Base-by-base conservation (phyloP, 2,797 vertebrate genomes). In the Myotis pilosus region DNA sequence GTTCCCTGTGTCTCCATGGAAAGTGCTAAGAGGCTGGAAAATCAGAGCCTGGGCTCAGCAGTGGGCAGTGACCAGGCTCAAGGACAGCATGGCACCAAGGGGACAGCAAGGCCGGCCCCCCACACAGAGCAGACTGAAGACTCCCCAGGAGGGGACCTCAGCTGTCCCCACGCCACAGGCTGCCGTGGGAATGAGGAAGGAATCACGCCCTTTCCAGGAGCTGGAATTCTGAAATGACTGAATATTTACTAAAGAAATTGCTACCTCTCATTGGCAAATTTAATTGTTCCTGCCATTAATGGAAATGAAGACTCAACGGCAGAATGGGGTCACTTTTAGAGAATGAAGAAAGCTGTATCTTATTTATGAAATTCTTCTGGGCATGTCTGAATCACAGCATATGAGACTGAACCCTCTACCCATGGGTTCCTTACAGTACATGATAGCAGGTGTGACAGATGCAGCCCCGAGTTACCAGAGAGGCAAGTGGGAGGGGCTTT, bases 61-160 rank as follows among this genome's bases (percentile, higher is more conserved):
- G 19, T 8, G 6, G 4, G 2, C 20, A 47, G 11, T 3, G 16
- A 41, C 23, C 16, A 92, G 11, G 11, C 3, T 11, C 71, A 60
- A 16, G 23, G 7, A 5, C 9, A 0, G 5, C 8, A 1, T 0
- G 33, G 12, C 12, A 15, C 30, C 57, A n/a, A 3, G 10, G 6
- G 9, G 19, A 22, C 64, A 36, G 36, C 1, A 0, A n/a, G 51
- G 17, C 22, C 41, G 0, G 4, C 7, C 62, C 51, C n/a, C 12
- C 3, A 25, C 3, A 3, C 41, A 28, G 5, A 33, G 49, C 28
- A 23, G 11, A 13, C 51, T 0, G 0, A 74, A 78, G 75, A 44
- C 4, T 3, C 64, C 10, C 74, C 33, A 0, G 22, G 11, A 74
- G 38, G 20, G 20, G n/a, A 12, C 0, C 0, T 15, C 33, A 0